Conservation (phyloP, 2,797 vertebrate species). For the Thamnophis elegans region DNA sequence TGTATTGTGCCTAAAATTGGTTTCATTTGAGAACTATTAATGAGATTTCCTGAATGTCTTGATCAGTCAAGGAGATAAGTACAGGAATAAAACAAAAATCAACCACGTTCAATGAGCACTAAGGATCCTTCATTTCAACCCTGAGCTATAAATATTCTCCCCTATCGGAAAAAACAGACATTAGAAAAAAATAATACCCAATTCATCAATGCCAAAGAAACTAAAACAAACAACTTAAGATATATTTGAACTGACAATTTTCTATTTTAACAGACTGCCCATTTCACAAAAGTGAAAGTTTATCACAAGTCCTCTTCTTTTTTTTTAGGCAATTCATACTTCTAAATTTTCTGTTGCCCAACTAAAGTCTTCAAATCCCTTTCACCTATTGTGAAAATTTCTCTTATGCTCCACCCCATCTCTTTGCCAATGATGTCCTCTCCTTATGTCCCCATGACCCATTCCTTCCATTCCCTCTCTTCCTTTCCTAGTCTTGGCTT, state of each 20-base stretch:
- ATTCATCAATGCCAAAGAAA: not conserved
- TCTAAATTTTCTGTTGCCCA: not conserved
- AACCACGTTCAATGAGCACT: too few relatives aligned
- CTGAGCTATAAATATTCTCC: too few relatives aligned
- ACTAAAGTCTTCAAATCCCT: not conserved
- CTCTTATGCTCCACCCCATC: not conserved
- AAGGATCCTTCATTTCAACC: too few relatives aligned
- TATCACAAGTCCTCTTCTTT: not conserved
- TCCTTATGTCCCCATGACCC: not conserved
- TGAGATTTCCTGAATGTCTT: fast-evolving
- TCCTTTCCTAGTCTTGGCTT: not conserved
- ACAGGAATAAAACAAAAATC: slow-evolving; percentile 16
- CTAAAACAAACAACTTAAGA: not conserved
- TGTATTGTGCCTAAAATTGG: not conserved
- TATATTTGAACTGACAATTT: not conserved
- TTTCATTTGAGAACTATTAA: not conserved
- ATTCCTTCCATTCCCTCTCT: not conserved
- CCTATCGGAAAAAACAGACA: slow-evolving; percentile 30
- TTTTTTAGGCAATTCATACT: not conserved
- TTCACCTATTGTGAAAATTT: not conserved
- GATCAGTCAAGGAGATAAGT: slow-evolving; percentile 6
- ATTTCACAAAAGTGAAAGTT: not conserved
- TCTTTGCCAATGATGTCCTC: not conserved
- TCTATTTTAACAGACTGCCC: not conserved
- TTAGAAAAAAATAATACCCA: not conserved